phyloP scores from a whole-genome alignment of 2,888 invertebrate species.

The Oxytorus armatus region DNA sequence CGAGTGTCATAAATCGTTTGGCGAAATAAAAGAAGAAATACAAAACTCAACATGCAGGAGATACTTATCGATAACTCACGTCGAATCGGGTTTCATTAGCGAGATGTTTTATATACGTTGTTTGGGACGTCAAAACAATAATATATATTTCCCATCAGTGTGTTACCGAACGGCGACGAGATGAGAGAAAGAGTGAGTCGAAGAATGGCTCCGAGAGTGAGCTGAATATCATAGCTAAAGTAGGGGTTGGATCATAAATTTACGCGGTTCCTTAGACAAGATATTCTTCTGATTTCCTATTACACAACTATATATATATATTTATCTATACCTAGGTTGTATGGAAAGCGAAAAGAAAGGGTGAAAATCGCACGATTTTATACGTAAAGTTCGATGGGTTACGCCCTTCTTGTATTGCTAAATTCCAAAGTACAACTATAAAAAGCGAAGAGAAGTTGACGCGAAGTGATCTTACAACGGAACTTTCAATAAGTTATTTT shows the following conservation, averaged over 20 bases:
- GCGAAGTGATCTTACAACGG: slow-evolving; percentile 35
- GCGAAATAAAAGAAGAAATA: neutral
- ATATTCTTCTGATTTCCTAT: slow-evolving; percentile 43
- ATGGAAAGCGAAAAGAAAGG: neutral
- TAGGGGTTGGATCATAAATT: slow-evolving; percentile 66
- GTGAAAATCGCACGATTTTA: neutral
- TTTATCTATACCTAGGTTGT: too few species aligned
- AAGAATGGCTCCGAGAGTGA: neutral
- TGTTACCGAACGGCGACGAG: slow-evolving; percentile 7
- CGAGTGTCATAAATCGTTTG: slow-evolving; percentile 1
- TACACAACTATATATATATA: slow-evolving; percentile 1
- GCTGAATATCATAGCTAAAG: slow-evolving; percentile 12
- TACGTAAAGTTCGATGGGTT: neutral
- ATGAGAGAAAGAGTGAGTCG: too few species aligned
- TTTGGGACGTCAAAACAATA: slow-evolving; percentile 27
- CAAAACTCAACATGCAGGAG: neutral
- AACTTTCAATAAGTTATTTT: slow-evolving; percentile 13
- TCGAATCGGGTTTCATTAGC: slow-evolving; percentile 40
- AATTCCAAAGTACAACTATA: neutral
- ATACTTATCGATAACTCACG: slow-evolving; percentile 33
- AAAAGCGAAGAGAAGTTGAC: slow-evolving; percentile 9
- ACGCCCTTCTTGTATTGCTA: neutral
- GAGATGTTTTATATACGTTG: slow-evolving; percentile 13
- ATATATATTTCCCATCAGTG: slow-evolving; percentile 26
- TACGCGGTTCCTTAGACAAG: slow-evolving; percentile 54